Percentiles rank a stretch among this genome's conserved stretches.
Conservation (phyloP, 1,140 invertebrate genomes). For the Rhyzopertha dominica region DNA sequence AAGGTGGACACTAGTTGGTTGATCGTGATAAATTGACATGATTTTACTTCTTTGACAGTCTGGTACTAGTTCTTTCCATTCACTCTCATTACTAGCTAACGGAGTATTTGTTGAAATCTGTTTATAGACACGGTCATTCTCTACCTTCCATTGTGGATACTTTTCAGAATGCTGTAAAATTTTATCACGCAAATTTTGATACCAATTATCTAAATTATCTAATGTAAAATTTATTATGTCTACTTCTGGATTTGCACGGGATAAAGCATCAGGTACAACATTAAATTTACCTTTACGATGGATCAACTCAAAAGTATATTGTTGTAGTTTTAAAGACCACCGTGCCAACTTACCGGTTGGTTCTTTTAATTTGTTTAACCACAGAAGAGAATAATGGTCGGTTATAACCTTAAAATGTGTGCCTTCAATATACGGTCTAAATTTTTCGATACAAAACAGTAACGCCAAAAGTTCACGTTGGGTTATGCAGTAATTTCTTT, state of each 20-base stretch:
- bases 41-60: conserved; percentile 6
- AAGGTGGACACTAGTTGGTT: conserved; percentile 13
- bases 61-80: conserved; percentile 24
- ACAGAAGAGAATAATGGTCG: conserved; percentile 47
- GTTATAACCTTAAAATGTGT: conserved; percentile 47
- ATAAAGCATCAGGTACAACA: conserved; percentile 39
- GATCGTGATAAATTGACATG: conserved; percentile 13
- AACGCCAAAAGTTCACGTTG: conserved; percentile 49
- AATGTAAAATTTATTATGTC: no score
- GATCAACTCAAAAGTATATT: conserved; percentile 40
- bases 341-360: conserved; percentile 42
- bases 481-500: conserved; percentile 44
- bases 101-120: conserved; percentile 1
- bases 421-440: conserved; percentile 44
- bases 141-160: conserved; percentile 16
- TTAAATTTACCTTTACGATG: conserved; percentile 39
- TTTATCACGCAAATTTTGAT: conserved; percentile 8
- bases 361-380: conserved; percentile 46
- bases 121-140: conserved; percentile 18
- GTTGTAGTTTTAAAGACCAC: conserved; percentile 43
- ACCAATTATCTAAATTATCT: no score
- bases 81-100: conserved; percentile 2
- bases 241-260: conserved; percentile 16
- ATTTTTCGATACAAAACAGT: conserved; percentile 45
- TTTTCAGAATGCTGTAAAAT: conserved; percentile 1